phyloP scores from a whole-genome alignment of 2,888 invertebrate genomes.

The Lacanobia oleracea region DNA sequence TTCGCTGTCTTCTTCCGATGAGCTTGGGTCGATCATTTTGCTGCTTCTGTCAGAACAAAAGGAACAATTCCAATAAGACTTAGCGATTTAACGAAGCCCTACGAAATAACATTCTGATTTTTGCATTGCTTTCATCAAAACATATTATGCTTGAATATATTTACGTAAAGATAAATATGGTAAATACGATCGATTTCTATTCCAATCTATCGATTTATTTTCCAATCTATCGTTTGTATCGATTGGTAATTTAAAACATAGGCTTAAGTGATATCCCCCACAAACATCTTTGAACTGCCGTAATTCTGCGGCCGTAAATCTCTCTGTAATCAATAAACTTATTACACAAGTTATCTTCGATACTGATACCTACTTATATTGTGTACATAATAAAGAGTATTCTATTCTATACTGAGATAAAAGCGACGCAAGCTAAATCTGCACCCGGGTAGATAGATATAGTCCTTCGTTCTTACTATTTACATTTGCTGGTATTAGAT shows the following conservation, averaged over 20 bases:
- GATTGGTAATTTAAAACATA: not conserved
- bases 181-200: not conserved
- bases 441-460: no score
- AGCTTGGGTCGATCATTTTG: slow-evolving; percentile 98
- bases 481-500: no score
- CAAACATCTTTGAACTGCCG: slow-evolving; percentile 40
- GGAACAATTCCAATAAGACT: not conserved
- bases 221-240: not conserved
- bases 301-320: not conserved
- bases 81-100: not conserved
- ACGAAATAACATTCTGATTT: no score
- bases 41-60: slow-evolving; percentile 61
- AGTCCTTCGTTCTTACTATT: no score
- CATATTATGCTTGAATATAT: not conserved
- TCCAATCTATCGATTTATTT: slow-evolving; percentile 1
- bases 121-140: no score
- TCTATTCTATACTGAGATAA: no score
- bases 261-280: slow-evolving; percentile 1
- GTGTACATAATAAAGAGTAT: no score
- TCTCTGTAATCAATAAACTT: slow-evolving; percentile 16
- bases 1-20: slow-evolving; percentile 98
- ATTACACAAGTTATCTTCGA: not conserved
- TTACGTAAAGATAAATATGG: not conserved
- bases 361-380: no score
- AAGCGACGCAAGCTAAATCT: not conserved